Evolutionary conservation across 1,140 invertebrate genomes (phyloP).

Genomic region (Dicyema japonicum): DNA sequence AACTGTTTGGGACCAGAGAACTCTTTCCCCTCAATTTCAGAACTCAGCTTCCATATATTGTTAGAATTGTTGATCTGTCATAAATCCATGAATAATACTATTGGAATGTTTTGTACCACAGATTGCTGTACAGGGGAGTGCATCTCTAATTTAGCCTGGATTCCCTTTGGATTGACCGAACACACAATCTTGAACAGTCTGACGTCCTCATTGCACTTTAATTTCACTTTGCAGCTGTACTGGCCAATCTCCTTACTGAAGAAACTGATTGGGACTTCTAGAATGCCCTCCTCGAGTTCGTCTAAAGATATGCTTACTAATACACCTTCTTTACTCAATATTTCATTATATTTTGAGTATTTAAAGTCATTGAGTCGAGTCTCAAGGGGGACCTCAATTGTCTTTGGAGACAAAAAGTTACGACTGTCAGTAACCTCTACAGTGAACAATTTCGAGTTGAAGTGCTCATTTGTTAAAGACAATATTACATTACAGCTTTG

Average conservation of each 20-base stretch:
- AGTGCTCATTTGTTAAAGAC: background rate
- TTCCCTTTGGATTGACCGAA: conserved; percentile 14
- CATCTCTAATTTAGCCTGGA: conserved; percentile 13
- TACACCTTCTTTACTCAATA: too few relatives aligned
- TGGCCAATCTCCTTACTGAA: conserved; percentile 10
- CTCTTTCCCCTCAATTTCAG: conserved; percentile 9
- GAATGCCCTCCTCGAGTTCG: conserved; percentile 3
- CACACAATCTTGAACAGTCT: conserved; percentile 14
- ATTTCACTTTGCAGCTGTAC: conserved; percentile 10
- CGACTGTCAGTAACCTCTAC: background rate
- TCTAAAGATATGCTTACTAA: conserved; percentile 3
- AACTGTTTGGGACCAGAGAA: conserved; percentile 12
- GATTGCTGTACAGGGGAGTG: conserved; percentile 12
- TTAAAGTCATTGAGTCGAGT: background rate
- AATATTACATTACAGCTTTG: conserved; percentile 1
- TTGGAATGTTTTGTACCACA: conserved; percentile 14
- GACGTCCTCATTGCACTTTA: conserved; percentile 11
- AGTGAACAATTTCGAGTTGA: background rate
- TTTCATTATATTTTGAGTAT: too few relatives aligned
- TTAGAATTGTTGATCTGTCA: conserved; percentile 13
- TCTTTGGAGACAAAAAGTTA: background rate
- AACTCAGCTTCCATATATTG: conserved; percentile 11
- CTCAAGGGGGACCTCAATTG: too few relatives aligned
- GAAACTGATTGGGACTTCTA: conserved; percentile 13
- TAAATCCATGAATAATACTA: conserved; percentile 9